These are phyloP conservation scores for Nannospalax galili DNA, from an alignment of 2,113 vertebrate species.

Conservation along the genomic window DNA sequence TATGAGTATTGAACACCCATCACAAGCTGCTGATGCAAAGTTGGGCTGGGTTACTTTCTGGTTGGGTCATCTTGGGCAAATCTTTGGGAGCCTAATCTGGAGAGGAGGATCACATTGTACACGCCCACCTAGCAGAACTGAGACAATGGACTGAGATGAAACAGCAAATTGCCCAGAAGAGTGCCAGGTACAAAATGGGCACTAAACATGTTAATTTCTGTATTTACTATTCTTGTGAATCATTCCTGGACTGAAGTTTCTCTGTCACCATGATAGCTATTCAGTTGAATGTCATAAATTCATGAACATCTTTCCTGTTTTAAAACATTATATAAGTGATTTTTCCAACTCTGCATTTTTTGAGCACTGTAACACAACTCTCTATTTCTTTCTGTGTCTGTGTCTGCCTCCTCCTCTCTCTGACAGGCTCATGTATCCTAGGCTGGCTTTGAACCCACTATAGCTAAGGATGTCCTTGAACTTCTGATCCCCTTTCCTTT, in stretches of 20 bases:
- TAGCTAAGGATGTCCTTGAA: background rate
- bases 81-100: background rate
- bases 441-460: background rate
- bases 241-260: background rate
- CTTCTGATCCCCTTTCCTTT: background rate
- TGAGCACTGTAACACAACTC: background rate
- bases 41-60: background rate
- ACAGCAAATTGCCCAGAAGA: background rate
- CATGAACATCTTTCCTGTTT: background rate
- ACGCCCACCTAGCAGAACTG: background rate
- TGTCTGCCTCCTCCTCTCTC: background rate
- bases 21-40: background rate
- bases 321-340: background rate
- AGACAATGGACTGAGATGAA: conserved; percentile 18
- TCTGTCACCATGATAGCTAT: background rate
- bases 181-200: background rate
- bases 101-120: background rate
- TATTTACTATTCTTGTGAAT: conserved; percentile 18
- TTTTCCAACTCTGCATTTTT: background rate
- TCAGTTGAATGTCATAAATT: background rate
- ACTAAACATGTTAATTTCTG: background rate
- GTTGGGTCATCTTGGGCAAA: background rate
- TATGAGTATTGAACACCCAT: background rate
- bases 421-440: background rate
- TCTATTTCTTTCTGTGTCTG: too few species aligned